Conservation (phyloP, 2,888 invertebrate species). For the Ophion slaviceki region DNA sequence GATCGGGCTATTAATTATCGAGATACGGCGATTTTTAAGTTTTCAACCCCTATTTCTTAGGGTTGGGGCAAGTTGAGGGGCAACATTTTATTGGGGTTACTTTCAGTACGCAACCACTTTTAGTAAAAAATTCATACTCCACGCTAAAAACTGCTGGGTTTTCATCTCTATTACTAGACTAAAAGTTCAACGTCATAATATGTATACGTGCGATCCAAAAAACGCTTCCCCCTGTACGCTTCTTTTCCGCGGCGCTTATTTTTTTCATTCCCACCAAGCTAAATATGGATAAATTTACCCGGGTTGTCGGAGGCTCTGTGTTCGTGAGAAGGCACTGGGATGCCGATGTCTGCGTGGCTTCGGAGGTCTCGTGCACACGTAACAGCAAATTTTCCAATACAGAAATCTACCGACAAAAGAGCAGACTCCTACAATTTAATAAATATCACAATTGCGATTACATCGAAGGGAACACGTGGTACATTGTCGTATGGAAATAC, state of each 20-base stretch:
- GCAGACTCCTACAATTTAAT: constrained; percentile 12
- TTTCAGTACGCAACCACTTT: too few species aligned
- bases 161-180: too few species aligned
- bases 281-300: constrained; percentile 71
- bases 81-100: too few species aligned
- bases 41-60: too few species aligned
- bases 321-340: constrained; percentile 74
- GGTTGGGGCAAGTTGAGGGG: too few species aligned
- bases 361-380: constrained; percentile 93
- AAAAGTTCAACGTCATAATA: too few species aligned
- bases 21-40: too few species aligned
- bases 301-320: constrained; percentile 80
- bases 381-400: constrained; percentile 97
- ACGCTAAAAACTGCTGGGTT: too few species aligned
- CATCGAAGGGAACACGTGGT: background rate
- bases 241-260: too few species aligned
- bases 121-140: too few species aligned
- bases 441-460: background rate
- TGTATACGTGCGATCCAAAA: too few species aligned
- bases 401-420: constrained; percentile 87
- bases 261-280: background rate
- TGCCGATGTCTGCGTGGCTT: constrained; percentile 84
- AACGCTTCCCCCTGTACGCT: background rate
- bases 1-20: too few species aligned
- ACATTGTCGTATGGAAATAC: background rate